Conservation (phyloP, 2,113 vertebrate genomes). For the Colinus virginianus region DNA sequence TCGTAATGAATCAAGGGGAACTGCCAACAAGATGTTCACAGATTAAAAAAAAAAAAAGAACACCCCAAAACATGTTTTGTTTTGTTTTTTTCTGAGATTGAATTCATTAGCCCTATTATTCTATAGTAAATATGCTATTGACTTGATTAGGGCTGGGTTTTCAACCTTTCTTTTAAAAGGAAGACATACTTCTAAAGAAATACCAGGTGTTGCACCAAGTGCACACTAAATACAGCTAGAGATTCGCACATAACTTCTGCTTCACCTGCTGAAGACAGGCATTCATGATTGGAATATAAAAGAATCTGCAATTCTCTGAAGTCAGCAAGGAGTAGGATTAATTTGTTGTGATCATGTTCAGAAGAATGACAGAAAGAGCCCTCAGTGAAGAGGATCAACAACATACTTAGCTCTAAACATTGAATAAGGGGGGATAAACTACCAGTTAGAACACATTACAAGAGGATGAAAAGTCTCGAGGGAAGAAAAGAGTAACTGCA, state of each 20-base stretch:
- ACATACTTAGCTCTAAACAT: not conserved
- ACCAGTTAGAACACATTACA: not conserved
- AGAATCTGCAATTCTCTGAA: slow-evolving; percentile 2
- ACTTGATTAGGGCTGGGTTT: not conserved
- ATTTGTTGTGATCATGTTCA: not conserved
- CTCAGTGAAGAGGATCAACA: not conserved
- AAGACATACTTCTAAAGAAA: slow-evolving; percentile 45
- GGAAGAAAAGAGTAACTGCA: not conserved
- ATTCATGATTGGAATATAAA: not conserved
- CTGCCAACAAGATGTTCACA: not conserved
- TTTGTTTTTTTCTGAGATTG: not conserved
- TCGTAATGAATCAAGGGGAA: not conserved
- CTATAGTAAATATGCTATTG: not conserved
- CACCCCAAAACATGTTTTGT: not conserved
- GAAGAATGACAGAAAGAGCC: slow-evolving; percentile 1
- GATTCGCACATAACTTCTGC: slow-evolving; percentile 30
- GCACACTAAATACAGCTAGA: slow-evolving; percentile 33
- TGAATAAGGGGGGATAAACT: not conserved
- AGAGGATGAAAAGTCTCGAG: not conserved
- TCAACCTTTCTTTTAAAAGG: slow-evolving; percentile 30
- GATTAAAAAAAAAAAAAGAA: not conserved
- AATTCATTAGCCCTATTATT: not conserved
- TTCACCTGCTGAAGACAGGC: slow-evolving; percentile 6
- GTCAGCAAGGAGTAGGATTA: not conserved
- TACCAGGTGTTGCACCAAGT: not conserved